phyloP scores from a whole-genome alignment of 2,113 vertebrate species.

The Triplophysa siluroides region DNA sequence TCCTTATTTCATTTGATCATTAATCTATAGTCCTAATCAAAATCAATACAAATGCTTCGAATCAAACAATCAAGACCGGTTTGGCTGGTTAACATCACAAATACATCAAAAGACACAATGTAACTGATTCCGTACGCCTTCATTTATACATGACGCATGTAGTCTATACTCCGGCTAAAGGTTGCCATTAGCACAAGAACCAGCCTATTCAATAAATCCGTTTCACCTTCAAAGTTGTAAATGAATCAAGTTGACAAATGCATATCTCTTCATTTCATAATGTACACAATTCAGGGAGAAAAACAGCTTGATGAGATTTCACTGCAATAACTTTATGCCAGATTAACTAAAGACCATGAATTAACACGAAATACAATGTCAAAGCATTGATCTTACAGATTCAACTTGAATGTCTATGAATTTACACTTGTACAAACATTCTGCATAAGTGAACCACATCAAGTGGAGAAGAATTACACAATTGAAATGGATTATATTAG shows the following conservation, averaged over 20 bases:
- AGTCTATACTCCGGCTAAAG: constrained; percentile 11
- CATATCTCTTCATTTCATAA: constrained; percentile 1
- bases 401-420: constrained; percentile 21
- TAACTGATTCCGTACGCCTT: constrained; percentile 46
- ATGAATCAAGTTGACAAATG: background rate
- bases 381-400: constrained; percentile 13
- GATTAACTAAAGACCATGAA: background rate
- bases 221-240: background rate
- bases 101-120: constrained; percentile 53
- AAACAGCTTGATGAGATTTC: background rate
- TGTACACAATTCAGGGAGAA: background rate
- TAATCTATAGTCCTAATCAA: background rate
- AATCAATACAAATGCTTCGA: constrained; percentile 39
- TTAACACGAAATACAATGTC: constrained; percentile 11
- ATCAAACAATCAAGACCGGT: constrained; percentile 43
- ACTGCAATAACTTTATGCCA: constrained; percentile 3
- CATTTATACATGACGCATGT: constrained; percentile 41
- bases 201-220: background rate
- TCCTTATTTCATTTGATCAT: background rate
- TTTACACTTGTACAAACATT: constrained; percentile 33
- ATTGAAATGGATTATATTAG: constrained; percentile 81
- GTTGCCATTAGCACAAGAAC: background rate
- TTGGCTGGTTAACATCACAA: constrained; percentile 53
- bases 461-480: constrained; percentile 76
- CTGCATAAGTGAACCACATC: constrained; percentile 29